Evolutionary conservation across 2,888 invertebrate species (phyloP).

Genomic region (Dryadula phaetusa): DNA sequence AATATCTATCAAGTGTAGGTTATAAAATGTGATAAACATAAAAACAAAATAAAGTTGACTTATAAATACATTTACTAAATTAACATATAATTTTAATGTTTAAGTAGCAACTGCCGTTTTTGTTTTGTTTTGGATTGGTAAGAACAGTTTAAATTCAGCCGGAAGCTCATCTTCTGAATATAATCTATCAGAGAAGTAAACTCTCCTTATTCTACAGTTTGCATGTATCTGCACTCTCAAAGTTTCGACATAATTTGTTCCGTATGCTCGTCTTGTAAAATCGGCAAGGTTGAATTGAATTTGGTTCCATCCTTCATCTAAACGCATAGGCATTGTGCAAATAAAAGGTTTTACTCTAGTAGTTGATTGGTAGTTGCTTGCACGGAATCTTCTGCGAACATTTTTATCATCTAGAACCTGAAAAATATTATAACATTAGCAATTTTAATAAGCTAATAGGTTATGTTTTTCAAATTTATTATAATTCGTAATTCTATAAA

Average conservation of each 20-base stretch:
- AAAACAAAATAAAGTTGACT: conserved; percentile 60
- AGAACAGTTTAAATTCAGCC: conserved; percentile 97
- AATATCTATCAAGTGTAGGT: conserved; percentile 47
- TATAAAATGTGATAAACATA: conserved; percentile 56
- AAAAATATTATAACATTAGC: conserved; percentile 43
- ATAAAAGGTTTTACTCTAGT: conserved; percentile 98
- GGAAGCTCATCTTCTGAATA: conserved; percentile 98
- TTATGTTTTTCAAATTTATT: not conserved
- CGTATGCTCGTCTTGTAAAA: conserved; percentile 96
- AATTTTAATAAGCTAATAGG: not conserved
- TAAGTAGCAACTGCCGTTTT: conserved; percentile 81
- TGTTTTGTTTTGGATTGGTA: conserved; percentile 94
- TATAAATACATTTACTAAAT: conserved; percentile 69
- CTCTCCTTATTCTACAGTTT: conserved; percentile 96
- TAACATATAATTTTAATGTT: conserved; percentile 49
- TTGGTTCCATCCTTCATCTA: conserved; percentile 98
- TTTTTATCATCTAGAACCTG: conserved; percentile 98
- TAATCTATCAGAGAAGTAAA: conserved; percentile 94
- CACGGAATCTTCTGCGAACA: conserved; percentile 93
- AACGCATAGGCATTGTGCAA: conserved; percentile 97
- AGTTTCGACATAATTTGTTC: conserved; percentile 98
- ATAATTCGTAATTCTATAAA: not conserved
- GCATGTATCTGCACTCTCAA: conserved; percentile 96
- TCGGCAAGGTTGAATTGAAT: conserved; percentile 98
- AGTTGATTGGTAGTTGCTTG: conserved; percentile 97